Evolutionary conservation across 1,140 invertebrate species (phyloP).

Genomic region (Cyphomyrmex costatus): DNA sequence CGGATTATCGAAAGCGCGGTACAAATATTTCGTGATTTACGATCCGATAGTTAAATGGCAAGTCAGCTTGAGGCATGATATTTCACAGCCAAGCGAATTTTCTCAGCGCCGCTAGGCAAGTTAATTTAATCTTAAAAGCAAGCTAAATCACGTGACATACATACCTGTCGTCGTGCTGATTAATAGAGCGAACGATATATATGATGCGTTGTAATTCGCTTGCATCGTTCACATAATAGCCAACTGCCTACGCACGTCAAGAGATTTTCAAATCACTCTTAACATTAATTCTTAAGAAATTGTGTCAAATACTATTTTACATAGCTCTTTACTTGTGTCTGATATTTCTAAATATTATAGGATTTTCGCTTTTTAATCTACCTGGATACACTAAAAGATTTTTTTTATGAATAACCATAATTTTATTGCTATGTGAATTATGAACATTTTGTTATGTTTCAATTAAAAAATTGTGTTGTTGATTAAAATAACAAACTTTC

Average conservation of each 20-base stretch:
- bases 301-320: not conserved
- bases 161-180: constrained; percentile 41
- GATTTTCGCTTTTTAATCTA: not conserved
- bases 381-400: too few relatives aligned
- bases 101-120: constrained; percentile 23
- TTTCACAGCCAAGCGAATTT: constrained; percentile 43
- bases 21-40: constrained; percentile 54
- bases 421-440: too few relatives aligned
- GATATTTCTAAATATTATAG: not conserved
- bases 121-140: constrained; percentile 63
- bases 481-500: too few relatives aligned
- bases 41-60: constrained; percentile 42
- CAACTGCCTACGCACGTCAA: constrained; percentile 17
- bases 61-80: constrained; percentile 42
- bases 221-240: not conserved
- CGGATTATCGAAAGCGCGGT: constrained; percentile 37
- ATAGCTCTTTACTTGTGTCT: too few relatives aligned
- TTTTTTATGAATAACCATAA: too few relatives aligned
- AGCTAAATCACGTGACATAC: constrained; percentile 38
- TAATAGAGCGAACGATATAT: constrained; percentile 22
- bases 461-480: too few relatives aligned
- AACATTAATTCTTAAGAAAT: constrained; percentile 3
- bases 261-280: not conserved
- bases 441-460: too few relatives aligned
- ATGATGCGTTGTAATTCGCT: not conserved